A percentile compares a stretch with the other conserved stretches of the same genome.
Evolutionary conservation across 2,888 invertebrate genomes (phyloP).

Genomic region (Mythimna impura): DNA sequence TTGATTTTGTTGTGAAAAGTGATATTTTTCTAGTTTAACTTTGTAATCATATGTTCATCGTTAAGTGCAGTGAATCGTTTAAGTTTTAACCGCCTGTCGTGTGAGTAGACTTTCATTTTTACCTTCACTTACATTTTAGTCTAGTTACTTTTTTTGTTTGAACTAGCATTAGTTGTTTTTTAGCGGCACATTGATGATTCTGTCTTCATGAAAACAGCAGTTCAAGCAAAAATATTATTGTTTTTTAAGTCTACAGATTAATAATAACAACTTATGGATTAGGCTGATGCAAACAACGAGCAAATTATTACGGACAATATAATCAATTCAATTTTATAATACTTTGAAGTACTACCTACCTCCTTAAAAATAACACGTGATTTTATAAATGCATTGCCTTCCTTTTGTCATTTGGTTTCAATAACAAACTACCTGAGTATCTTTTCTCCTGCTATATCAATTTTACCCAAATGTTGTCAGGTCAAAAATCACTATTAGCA

Average conservation of each 20-base stretch:
- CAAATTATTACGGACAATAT: neutral
- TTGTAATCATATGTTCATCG: constrained; percentile 30
- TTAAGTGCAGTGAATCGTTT: constrained; percentile 36
- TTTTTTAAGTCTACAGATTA: neutral
- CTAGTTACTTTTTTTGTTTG: neutral
- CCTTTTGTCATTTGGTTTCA: neutral
- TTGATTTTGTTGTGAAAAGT: constrained; percentile 5
- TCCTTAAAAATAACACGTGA: constrained; percentile 16
- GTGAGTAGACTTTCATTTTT: constrained; percentile 47
- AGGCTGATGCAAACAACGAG: constrained; percentile 15
- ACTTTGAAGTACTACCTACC: neutral
- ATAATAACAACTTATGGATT: neutral
- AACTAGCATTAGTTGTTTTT: neutral
- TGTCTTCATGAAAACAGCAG: neutral
- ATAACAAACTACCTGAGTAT: neutral
- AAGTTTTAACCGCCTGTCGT: constrained; percentile 25
- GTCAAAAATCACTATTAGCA: too few relatives aligned
- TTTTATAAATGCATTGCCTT: neutral
- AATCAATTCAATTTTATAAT: neutral
- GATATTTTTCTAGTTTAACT: constrained; percentile 5
- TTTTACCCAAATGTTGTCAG: too few relatives aligned
- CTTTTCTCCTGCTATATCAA: neutral
- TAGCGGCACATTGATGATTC: neutral
- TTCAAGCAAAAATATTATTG: neutral
- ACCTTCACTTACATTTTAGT: constrained; percentile 5